Evolutionary conservation across 1,140 invertebrate species (phyloP), one percentile per base, ranked within the genome.

Genomic region (Forficula auricularia): DNA sequence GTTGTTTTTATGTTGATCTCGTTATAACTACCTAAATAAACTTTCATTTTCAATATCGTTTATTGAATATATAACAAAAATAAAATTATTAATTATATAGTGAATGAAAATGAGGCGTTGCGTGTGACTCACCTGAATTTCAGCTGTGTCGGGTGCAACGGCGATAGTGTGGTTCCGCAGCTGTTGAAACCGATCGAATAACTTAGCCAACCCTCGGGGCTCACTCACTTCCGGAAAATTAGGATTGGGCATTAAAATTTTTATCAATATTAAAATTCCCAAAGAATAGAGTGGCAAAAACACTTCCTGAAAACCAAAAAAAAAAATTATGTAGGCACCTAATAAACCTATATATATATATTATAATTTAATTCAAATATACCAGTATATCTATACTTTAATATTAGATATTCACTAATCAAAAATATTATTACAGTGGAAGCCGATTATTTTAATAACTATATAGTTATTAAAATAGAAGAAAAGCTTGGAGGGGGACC

Each of bases 381-480:
- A 12, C 1, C n/a, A 10, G n/a, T 15, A 32, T 32, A 12, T 13
- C 20, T n/a, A 18, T 38, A 19, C 15, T n/a, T 19, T 12, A 13
- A 16, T 3, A n/a, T 6, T 2, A 70, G 47, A 58, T 67, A 43
- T 60, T 70, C 3, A 70, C 75, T 9, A 77, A 82, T 61, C 77
- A 82, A 58, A 75, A 76, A 4, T 82, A 82, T 55, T 82, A 79
- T 54, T 76, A 81, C 59, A 81, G 81, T 59, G 59, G 81, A 38
- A 74, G 76, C 4, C 56, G 6, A 7, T 4, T 31, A 22, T 22
- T 37, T 37, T 3, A 14, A 34, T 13, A 36, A 3, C 0, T 2
- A 13, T 18, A 19, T 35, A 40, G 1, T 31, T 44, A 33, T 41
- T 1, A 16, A 22, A 15, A 33, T 32, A 18, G 15, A 35, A 19